phyloP scores from a whole-genome alignment of 1,140 invertebrate genomes.

The Pectinophora gossypiella region DNA sequence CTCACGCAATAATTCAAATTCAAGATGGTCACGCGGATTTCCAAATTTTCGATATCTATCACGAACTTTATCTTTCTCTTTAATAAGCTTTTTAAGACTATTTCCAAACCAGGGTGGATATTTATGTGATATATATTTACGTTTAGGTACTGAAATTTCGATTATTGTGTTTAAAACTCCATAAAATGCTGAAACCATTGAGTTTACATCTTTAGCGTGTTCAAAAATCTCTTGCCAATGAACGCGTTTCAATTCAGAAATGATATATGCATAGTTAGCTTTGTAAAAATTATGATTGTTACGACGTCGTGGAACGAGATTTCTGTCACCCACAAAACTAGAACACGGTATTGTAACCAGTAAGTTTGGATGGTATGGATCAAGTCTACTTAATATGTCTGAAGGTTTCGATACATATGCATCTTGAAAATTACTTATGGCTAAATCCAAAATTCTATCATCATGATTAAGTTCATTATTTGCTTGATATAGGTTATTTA shows the following conservation, averaged over 20 bases:
- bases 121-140: neutral
- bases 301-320: neutral
- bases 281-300: neutral
- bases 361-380: neutral
- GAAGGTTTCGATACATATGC: neutral
- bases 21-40: neutral
- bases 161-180: neutral
- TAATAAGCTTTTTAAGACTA: neutral
- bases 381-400: neutral
- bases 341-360: neutral
- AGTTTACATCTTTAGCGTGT: neutral
- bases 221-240: neutral
- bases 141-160: neutral
- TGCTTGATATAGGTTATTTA: slow-evolving; percentile 2
- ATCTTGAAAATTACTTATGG: neutral
- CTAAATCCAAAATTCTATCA: slow-evolving; percentile 3
- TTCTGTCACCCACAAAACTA: no score
- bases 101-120: neutral
- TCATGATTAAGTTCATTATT: neutral
- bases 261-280: neutral
- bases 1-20: neutral
- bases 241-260: neutral
- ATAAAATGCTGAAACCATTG: neutral
- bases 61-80: neutral
- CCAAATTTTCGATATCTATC: neutral